Conservation (phyloP, 2,797 vertebrate species). For the Heliangelus exortis region DNA sequence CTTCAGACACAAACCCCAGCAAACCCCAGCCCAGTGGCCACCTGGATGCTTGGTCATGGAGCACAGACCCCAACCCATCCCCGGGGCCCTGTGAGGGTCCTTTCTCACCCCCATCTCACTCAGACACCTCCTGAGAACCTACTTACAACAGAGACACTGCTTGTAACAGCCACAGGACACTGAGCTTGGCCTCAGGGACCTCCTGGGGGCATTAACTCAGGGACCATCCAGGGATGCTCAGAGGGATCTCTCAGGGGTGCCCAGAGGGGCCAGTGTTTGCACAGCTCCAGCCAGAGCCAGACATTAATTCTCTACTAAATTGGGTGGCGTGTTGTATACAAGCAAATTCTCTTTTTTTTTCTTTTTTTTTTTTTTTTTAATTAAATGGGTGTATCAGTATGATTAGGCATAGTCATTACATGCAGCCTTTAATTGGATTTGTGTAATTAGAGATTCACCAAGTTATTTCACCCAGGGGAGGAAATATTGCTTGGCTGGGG, state of each 20-base stretch:
- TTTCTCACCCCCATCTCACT: background rate
- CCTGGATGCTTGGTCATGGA: background rate
- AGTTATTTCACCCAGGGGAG: background rate
- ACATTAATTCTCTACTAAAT: background rate
- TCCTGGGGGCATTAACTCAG: rapidly evolving
- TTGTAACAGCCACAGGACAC: background rate
- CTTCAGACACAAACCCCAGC: background rate
- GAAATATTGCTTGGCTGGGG: background rate
- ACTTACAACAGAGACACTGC: background rate
- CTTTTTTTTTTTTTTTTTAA: background rate
- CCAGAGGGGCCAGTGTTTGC: rapidly evolving
- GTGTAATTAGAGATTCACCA: slow-evolving; percentile 36
- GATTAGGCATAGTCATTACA: background rate
- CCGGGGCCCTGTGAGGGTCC: background rate
- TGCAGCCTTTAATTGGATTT: slow-evolving; percentile 41
- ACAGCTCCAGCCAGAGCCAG: background rate
- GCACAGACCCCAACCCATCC: background rate
- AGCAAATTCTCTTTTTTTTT: background rate
- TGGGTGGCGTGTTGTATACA: background rate
- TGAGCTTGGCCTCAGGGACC: rapidly evolving
- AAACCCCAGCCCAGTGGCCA: background rate
- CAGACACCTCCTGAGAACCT: background rate
- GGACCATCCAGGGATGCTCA: background rate
- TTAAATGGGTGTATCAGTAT: slow-evolving; percentile 1
- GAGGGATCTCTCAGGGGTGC: rapidly evolving